Evolutionary conservation across 2,113 vertebrate species (phyloP), one percentile per base, ranked within the genome.

Genomic region (Semicossyphus pulcher): DNA sequence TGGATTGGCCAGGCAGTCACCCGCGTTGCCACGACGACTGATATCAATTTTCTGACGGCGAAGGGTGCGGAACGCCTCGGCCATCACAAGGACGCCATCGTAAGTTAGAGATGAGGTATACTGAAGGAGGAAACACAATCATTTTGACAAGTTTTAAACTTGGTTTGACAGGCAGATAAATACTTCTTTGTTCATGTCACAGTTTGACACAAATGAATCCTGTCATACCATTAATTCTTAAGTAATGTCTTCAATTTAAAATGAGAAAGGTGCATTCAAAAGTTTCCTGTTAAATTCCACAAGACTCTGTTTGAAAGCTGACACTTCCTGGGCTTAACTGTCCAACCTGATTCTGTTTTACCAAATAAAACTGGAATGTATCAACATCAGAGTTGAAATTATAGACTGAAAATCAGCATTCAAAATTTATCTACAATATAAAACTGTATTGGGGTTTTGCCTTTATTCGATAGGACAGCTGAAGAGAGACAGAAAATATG

Each of bases 21-120:
- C 97, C n/a, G 97, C 98, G 62, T 99, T 99, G 54, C 98, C 98
- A 86, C 97, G 95, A 39, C 98, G 96, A 77, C 97, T 98, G 90
- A 99, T 99, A 86, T 99, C 98, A 62, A 99, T 97, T 93, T 99
- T 99, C 83, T 99, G 97, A 56, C 95, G 95, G 69, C 98, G 94
- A 32, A 99, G 96, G 78, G 95, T 98, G 72, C 97, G 95, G 78
- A 99, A 99, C 3, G 98, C 98, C 92, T 99, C 98, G 1, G 97
- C 96, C 97, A 99, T 99, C 72, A 99, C 98, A 36, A 99, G 94
- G 36, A 99, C 97, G 10, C 97, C 97, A 54, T 99, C 98, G 0
- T 99, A 99, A 0, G 98, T 99, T 72, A 99, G 75, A 56, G 98
- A 96, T 63, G 98, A 99, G 25, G 97, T 97, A 81, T 99, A 99